These are phyloP conservation scores for Pipa parva DNA, from an alignment of 2,113 vertebrate genomes.

Conservation along the genomic window DNA sequence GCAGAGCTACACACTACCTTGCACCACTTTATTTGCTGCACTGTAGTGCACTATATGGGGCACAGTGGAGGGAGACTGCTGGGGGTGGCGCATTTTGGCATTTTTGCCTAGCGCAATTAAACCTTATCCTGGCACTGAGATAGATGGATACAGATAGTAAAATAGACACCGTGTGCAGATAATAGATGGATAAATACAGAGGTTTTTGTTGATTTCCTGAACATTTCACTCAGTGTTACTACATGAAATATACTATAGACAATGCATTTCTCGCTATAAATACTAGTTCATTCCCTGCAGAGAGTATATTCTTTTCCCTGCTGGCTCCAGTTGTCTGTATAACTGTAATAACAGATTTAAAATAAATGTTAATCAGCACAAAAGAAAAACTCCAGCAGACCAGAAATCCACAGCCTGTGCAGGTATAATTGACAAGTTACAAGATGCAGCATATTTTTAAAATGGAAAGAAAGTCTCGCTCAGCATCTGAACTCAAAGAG, in stretches of 20 bases:
- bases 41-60: no score
- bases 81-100: no score
- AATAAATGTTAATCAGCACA: conserved; percentile 42
- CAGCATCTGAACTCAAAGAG: background rate
- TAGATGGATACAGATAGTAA: no score
- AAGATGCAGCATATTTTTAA: conserved; percentile 40
- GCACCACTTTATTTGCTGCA: no score
- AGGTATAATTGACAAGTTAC: conserved; percentile 31
- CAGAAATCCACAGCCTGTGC: conserved; percentile 32
- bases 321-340: background rate
- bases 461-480: conserved; percentile 37
- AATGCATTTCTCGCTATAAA: conserved; percentile 16
- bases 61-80: no score
- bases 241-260: background rate
- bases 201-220: no score
- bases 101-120: no score
- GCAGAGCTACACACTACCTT: no score
- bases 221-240: background rate
- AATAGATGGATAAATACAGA: no score
- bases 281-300: conserved; percentile 10
- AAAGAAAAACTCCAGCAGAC: conserved; percentile 19
- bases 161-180: no score
- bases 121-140: no score
- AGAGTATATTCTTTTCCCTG: background rate
- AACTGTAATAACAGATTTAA: conserved; percentile 24